These are phyloP conservation scores for Ceratoteleas bidentatus DNA, from an alignment of 1,140 invertebrate genomes.

Conservation along the genomic window DNA sequence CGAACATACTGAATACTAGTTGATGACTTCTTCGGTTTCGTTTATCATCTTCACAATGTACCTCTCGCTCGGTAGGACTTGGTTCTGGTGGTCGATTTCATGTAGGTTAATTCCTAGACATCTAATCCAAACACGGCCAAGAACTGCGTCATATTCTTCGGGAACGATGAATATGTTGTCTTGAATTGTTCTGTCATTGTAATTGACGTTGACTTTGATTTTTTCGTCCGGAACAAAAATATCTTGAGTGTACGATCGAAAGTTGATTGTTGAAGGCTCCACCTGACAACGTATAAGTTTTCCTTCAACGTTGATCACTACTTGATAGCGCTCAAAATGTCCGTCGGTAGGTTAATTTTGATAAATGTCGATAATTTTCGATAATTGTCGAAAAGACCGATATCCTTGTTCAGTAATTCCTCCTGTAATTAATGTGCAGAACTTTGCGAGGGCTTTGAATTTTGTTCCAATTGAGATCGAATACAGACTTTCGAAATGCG, in stretches of 20 bases:
- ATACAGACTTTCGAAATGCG: conserved; percentile 41
- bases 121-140: conserved; percentile 44
- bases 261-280: conserved; percentile 25
- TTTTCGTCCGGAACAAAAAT: conserved; percentile 46
- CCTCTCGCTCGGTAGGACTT: too few species aligned
- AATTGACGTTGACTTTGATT: conserved; percentile 22
- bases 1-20: conserved; percentile 39
- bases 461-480: conserved; percentile 1
- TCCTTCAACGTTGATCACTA: too few species aligned
- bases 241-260: conserved; percentile 50
- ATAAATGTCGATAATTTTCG: too few species aligned
- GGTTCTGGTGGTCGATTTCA: too few species aligned
- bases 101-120: too few species aligned
- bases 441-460: background rate
- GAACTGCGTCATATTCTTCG: conserved; percentile 31
- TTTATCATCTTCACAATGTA: background rate
- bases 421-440: background rate
- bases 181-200: conserved; percentile 4
- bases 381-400: too few species aligned
- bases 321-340: too few species aligned
- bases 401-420: too few species aligned
- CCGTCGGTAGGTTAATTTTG: too few species aligned
- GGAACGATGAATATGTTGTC: conserved; percentile 57
- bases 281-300: too few species aligned
- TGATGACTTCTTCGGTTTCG: conserved; percentile 31